phyloP scores from a whole-genome alignment of 2,888 invertebrate genomes.

The Andrena fulva region DNA sequence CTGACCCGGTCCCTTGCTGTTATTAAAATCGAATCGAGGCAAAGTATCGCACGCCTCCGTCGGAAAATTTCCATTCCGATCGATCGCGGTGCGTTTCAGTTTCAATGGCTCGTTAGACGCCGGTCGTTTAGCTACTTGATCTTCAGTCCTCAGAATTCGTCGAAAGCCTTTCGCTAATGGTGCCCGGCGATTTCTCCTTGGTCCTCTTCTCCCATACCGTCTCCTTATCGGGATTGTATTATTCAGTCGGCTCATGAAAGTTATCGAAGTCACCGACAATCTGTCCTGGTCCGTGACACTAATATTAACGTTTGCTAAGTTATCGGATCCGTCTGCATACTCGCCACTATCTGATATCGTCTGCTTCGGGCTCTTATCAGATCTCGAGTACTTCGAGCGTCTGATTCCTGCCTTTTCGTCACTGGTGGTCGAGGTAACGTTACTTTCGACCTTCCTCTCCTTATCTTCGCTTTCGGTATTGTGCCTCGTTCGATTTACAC shows the following conservation, averaged over 20 bases:
- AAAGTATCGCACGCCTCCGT: not conserved
- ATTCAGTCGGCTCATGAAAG: slow-evolving; percentile 15
- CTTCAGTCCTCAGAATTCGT: not conserved
- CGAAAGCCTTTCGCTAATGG: not conserved
- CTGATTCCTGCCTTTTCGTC: slow-evolving; percentile 7
- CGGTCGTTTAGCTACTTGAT: not conserved
- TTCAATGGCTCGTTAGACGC: not conserved
- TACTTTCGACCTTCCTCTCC: not conserved
- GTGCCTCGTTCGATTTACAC: not conserved
- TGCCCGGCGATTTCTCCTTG: not conserved
- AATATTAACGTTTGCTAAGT: slow-evolving; percentile 8
- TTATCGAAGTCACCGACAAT: slow-evolving; percentile 36
- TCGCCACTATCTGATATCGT: slow-evolving; percentile 40
- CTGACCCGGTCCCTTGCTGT: not conserved
- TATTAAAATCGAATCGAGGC: not conserved
- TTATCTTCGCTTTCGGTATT: not conserved
- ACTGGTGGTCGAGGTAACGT: not conserved
- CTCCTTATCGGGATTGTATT: not conserved
- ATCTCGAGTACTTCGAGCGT: not conserved
- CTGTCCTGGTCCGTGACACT: slow-evolving; percentile 11
- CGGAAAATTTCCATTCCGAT: not conserved
- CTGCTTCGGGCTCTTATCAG: slow-evolving; percentile 3
- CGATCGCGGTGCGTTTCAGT: not conserved
- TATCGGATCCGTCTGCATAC: slow-evolving; percentile 37
- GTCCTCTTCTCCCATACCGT: not conserved